Percentiles rank a stretch among this genome's conserved stretches.
phyloP scores from a whole-genome alignment of 2,113 vertebrate species.

The Amblyornis subalaris region DNA sequence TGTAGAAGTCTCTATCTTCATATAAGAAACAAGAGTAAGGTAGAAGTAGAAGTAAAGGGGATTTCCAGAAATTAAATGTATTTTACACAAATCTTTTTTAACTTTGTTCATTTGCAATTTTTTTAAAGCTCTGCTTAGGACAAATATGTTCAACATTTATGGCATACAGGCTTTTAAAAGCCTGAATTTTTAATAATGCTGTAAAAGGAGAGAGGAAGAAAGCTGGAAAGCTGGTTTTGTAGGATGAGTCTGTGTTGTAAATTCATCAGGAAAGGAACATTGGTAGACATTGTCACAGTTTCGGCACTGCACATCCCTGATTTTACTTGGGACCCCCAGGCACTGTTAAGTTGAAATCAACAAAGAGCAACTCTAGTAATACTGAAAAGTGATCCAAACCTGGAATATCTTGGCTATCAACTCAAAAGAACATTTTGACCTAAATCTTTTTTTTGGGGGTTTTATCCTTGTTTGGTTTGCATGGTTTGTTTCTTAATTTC shows the following conservation, averaged over 20 bases:
- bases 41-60: neutral
- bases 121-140: neutral
- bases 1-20: neutral
- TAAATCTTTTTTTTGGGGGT: neutral
- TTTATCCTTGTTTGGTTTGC: neutral
- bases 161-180: neutral
- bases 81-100: neutral
- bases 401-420: neutral
- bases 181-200: neutral
- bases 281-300: neutral
- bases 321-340: neutral
- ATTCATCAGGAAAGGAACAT: neutral
- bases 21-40: neutral
- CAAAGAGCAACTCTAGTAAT: neutral
- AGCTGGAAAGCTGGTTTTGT: neutral
- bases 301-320: neutral
- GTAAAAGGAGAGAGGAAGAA: neutral
- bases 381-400: neutral
- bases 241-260: neutral
- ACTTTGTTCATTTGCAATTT: neutral
- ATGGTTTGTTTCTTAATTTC: neutral
- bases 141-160: neutral
- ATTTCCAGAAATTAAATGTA: neutral
- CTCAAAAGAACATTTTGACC: neutral
- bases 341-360: neutral